These are phyloP conservation scores for Anabas testudineus DNA, from an alignment of 2,797 vertebrate genomes.

Conservation along the genomic window DNA sequence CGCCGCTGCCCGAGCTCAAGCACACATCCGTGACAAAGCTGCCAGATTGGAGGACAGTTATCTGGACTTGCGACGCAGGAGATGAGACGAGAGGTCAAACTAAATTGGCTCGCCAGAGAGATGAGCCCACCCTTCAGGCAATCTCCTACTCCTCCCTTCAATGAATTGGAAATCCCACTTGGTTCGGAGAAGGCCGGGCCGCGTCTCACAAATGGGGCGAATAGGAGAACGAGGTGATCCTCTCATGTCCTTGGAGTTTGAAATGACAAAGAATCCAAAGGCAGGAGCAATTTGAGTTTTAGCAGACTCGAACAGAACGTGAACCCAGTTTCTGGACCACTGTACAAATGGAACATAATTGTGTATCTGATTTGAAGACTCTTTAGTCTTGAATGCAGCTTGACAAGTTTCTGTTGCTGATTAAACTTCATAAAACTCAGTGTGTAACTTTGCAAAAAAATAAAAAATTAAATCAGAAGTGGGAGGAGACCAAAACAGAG, in stretches of 20 bases:
- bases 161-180: slow-evolving; percentile 65
- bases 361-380: slow-evolving; percentile 9
- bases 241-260: slow-evolving; percentile 63
- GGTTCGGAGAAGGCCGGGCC: slow-evolving; percentile 40
- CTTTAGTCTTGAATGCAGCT: neutral
- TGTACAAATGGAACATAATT: too few species aligned
- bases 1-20: slow-evolving; percentile 52
- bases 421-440: too few species aligned
- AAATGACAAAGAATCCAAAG: slow-evolving; percentile 54
- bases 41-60: slow-evolving; percentile 74
- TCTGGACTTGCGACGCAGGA: slow-evolving; percentile 64
- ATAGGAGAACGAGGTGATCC: slow-evolving; percentile 62
- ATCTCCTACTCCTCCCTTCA: slow-evolving; percentile 64
- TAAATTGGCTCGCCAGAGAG: slow-evolving; percentile 78
- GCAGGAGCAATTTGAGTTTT: slow-evolving; percentile 16
- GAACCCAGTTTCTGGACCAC: too few species aligned
- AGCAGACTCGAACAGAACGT: neutral
- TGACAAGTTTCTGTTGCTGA: slow-evolving; percentile 13
- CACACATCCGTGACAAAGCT: slow-evolving; percentile 77
- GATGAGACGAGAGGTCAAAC: slow-evolving; percentile 65
- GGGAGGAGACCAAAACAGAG: too few species aligned
- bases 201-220: slow-evolving; percentile 61
- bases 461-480: too few species aligned
- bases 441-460: too few species aligned
- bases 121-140: slow-evolving; percentile 64